These are phyloP conservation scores for Sisyra nigra DNA, from an alignment of 2,888 invertebrate genomes.

Conservation along the genomic window DNA sequence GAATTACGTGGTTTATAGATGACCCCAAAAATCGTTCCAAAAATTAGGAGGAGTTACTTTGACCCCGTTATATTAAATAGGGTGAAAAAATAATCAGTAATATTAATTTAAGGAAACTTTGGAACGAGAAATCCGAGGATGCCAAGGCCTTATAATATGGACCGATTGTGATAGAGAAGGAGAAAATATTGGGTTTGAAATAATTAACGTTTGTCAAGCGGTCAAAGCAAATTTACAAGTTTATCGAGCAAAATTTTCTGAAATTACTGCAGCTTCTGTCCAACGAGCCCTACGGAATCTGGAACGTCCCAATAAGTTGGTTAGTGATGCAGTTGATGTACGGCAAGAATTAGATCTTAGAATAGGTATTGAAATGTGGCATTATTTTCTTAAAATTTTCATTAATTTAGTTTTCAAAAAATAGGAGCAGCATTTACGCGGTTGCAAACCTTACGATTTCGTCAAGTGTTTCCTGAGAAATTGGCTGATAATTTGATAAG, in stretches of 20 bases:
- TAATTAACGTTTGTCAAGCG: conserved; percentile 79
- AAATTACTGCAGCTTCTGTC: conserved; percentile 80
- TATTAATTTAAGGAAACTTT: conserved; percentile 40
- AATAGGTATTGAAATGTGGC: conserved; percentile 45
- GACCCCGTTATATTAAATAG: conserved; percentile 47
- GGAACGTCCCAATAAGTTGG: conserved; percentile 57
- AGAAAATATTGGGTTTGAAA: conserved; percentile 96
- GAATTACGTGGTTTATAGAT: no score
- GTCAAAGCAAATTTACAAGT: conserved; percentile 53
- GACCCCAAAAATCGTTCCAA: no score
- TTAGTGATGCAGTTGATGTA: conserved; percentile 89
- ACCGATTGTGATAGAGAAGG: conserved; percentile 99
- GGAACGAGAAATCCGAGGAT: conserved; percentile 46
- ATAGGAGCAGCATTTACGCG: conserved; percentile 93
- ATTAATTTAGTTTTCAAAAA: neutral
- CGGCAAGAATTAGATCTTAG: conserved; percentile 81
- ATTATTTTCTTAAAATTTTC: conserved; percentile 3
- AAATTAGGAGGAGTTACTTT: no score
- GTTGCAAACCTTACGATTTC: conserved; percentile 84
- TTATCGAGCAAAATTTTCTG: conserved; percentile 87
- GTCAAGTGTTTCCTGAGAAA: conserved; percentile 58
- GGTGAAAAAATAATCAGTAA: conserved; percentile 44
- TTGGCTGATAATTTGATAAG: conserved; percentile 73
- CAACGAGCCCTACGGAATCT: conserved; percentile 65
- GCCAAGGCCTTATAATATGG: conserved; percentile 82